Conservation (phyloP, 1,140 invertebrate species). For the Conopomorpha cramerella region DNA sequence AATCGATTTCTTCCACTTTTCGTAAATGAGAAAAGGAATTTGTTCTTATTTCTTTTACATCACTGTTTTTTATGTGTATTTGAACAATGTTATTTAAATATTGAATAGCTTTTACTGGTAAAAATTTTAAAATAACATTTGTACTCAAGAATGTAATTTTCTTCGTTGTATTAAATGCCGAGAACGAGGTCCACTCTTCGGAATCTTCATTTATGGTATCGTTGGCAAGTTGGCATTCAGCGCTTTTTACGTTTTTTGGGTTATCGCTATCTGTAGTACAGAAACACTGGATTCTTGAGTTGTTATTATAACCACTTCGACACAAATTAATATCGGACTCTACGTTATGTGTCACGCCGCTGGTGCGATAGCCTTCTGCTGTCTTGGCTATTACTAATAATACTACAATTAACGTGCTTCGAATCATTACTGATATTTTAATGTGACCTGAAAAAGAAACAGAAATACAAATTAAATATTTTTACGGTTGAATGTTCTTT, state of each 20-base stretch:
- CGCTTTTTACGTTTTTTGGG: conserved; percentile 16
- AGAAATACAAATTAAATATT: too few relatives aligned
- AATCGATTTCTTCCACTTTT: conserved; percentile 66
- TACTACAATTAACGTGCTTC: too few relatives aligned
- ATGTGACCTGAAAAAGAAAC: too few relatives aligned
- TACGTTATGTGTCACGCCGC: too few relatives aligned
- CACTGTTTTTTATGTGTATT: conserved; percentile 72
- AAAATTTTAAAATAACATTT: conserved; percentile 65
- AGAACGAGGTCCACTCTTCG: conserved; percentile 67
- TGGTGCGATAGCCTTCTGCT: too few relatives aligned
- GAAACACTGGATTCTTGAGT: conserved; percentile 34
- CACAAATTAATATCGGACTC: too few relatives aligned
- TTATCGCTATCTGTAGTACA: conserved; percentile 20
- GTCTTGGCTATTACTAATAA: too few relatives aligned
- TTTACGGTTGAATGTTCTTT: too few relatives aligned
- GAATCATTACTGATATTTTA: too few relatives aligned
- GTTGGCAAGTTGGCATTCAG: conserved; percentile 65
- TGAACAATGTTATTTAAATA: conserved; percentile 65
- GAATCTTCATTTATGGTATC: conserved; percentile 61
- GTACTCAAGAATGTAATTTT: conserved; percentile 67
- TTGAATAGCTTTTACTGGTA: conserved; percentile 69
- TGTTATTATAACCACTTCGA: conserved; percentile 25
- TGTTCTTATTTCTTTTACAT: conserved; percentile 66
- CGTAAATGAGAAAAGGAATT: conserved; percentile 73
- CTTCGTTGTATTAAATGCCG: conserved; percentile 64